These are phyloP conservation scores for Pica pica DNA, from an alignment of 2,113 vertebrate genomes.

Conservation along the genomic window DNA sequence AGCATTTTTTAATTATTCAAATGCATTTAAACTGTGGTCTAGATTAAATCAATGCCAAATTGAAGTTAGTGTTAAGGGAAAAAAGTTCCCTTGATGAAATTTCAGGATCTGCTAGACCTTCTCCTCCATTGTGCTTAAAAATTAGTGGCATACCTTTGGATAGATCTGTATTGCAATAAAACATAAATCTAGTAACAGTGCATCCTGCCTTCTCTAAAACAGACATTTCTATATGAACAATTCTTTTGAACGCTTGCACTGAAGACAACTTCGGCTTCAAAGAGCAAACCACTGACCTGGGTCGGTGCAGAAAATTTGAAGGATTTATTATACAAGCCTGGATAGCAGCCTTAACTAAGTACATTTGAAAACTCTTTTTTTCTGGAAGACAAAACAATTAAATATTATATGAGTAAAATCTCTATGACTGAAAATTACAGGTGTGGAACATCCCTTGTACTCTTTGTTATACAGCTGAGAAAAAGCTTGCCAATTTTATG, in stretches of 20 bases:
- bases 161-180: neutral
- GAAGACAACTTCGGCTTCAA: slow-evolving; percentile 18
- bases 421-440: neutral
- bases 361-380: neutral
- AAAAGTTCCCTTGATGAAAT: neutral
- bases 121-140: neutral
- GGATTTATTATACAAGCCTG: slow-evolving; percentile 17
- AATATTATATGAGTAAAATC: neutral
- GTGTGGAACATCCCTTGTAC: slow-evolving; percentile 4
- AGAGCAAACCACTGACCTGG: neutral
- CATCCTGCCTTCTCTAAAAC: neutral
- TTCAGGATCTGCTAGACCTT: neutral
- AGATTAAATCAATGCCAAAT: neutral
- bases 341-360: neutral
- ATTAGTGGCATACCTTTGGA: neutral
- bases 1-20: neutral
- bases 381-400: neutral
- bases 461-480: neutral
- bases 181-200: neutral
- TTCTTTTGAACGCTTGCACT: neutral
- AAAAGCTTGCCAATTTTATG: neutral
- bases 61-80: neutral
- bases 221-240: neutral
- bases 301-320: neutral
- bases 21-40: neutral